Evolutionary conservation across 2,113 vertebrate species (phyloP).

Genomic region (Nothobranchius kuhntae): DNA sequence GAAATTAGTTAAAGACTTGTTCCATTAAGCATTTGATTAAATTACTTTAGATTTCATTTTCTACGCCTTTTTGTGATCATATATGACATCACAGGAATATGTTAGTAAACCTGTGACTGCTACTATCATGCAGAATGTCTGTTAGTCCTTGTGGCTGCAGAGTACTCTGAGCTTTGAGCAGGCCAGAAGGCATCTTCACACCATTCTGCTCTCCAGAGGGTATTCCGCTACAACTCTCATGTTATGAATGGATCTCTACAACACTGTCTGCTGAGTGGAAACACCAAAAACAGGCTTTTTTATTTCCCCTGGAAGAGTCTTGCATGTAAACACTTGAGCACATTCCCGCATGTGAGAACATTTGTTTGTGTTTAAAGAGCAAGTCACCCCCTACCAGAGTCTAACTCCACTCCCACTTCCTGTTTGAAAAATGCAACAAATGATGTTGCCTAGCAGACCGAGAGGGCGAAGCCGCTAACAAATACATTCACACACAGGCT

Average conservation of each 20-base stretch:
- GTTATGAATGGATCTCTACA: slow-evolving; percentile 1
- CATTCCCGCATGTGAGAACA: slow-evolving; percentile 34
- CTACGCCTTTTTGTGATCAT: slow-evolving; percentile 3
- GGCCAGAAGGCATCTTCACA: slow-evolving; percentile 51
- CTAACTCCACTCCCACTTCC: no score
- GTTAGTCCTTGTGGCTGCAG: slow-evolving; percentile 14
- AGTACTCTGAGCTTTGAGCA: slow-evolving; percentile 32
- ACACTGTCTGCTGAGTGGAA: slow-evolving; percentile 8
- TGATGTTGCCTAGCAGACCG: no score
- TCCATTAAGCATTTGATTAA: background rate
- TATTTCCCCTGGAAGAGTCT: background rate
- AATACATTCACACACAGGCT: no score
- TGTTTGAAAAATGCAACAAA: no score
- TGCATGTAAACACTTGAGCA: slow-evolving; percentile 4
- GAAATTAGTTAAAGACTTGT: background rate
- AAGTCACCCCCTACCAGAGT: no score
- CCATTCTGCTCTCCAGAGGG: slow-evolving; percentile 32
- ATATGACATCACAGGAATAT: slow-evolving; percentile 19
- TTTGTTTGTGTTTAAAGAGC: slow-evolving; percentile 30
- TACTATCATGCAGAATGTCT: slow-evolving; percentile 8
- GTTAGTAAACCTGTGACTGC: slow-evolving; percentile 17
- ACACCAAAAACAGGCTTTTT: background rate
- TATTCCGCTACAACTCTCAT: slow-evolving; percentile 34
- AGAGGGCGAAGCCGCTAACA: no score
- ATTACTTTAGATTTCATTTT: background rate